Base-by-base conservation (phyloP, 30 jellyfish, hydroid and myxozoan species). In the Hydra vulgaris region DNA sequence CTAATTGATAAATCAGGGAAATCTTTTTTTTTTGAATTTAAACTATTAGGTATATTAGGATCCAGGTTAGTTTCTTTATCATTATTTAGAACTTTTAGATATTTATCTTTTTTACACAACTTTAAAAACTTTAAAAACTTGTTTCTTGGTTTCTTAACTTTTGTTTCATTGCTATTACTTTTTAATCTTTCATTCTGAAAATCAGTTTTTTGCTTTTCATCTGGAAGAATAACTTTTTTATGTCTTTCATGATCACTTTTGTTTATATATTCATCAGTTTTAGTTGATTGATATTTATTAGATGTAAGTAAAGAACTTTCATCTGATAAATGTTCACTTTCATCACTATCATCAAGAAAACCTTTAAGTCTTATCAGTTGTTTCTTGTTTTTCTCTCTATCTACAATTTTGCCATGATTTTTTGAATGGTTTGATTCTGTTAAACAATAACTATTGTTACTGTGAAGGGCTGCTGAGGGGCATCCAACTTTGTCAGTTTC, bases 301-400 rank as follows among this genome's bases (percentile, higher is more conserved):
- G 61, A 40, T 12, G 12, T 3, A 3, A 12, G 5, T 40, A 3
- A 3, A 5, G 61, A 40, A 40, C 8, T 12, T 3, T 40, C 61
- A 3, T 40, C 61, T 40, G 61, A 3, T 3, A 12, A 40, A 5
- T 3, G 61, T 40, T 73, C 81, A 18, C 83, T 78, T 78, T 78
- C 85, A 15, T 78, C 85, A 24, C 85, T 78, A 20, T 78, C 85
- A 54, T 78, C 85, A 1, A 53, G 54, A 78, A 78, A 78, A 1
- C 85, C 85, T 78, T 78, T 66, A 0, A 27, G 17, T n/a, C 75
- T 25, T 5, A 55, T 20, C 25, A 78, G 53, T 27, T 17, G 15
- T 17, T 55, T 78, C 61, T 40, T 40, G n/a, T 75, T 75, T 70
- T 22, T 21, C 26, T 71, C 12, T 40, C 12, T 40, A 3, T 40